Base-by-base conservation (phyloP, 1,140 invertebrate species). In the Drosophila arizonae region DNA sequence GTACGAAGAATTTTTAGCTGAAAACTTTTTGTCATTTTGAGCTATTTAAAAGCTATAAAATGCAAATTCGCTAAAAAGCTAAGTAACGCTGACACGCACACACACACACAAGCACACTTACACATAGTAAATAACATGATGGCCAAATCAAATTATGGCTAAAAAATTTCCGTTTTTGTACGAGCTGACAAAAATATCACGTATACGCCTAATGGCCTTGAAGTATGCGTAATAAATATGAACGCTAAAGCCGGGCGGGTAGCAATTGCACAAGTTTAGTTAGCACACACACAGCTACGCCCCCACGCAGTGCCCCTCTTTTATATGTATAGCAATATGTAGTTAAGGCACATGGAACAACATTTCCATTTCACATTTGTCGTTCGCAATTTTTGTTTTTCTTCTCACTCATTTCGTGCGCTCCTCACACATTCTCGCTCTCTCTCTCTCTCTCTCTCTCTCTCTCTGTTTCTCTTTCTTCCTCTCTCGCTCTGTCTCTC, bases 381-480 rank as follows among this genome's bases (percentile, higher is more conserved):
- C 79, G 72, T 55, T 61, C 76, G 67, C 41, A 39, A 39, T 6
- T 46, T 46, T 17, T 56, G 10, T 15, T 66, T 64, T 54, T 51
- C 50, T 71, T 73, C 55, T 88, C 79, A 82, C 70, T 87, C 79
- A 88, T 88, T 84, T 88, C 79, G 84, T 81, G 52, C 73, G 77
- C 79, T 87, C 72, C 79, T 87, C 84, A 88, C 68, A 72, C 80
- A 82, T 86, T 63, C 26, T 63, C 45, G 36, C 28, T 46, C 46
- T 55, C 21, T 43, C 30, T 64, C 51, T 63, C 57, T 54, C 39
- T 72, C 39, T 58, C 13, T 72, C 24, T 56, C 51, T 17, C 30
- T 55, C 43, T 62, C 57, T n/a, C 3, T 30, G 11, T 24, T 43
- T 66, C 46, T 57, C 41, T 69, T 39, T 56, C 55, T 61, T 46